Evolutionary conservation across 1,140 invertebrate genomes (phyloP), one percentile per base, ranked within the genome.

Genomic region (Drosophila quadrilineata): DNA sequence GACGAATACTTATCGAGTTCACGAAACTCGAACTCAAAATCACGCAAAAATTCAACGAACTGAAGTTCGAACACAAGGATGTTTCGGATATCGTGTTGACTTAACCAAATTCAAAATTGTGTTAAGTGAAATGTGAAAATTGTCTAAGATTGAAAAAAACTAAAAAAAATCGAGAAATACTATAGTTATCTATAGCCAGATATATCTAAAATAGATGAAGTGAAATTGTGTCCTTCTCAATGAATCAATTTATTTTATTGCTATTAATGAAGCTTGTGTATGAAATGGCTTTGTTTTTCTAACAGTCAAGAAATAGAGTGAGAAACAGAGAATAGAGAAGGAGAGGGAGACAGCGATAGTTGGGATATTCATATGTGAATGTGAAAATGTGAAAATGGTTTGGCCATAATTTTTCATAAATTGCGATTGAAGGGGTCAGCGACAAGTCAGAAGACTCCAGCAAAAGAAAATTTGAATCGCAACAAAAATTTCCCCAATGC

Each of bases 261-360:
- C 19, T 49, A 19, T 52, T 41, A 70, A 49, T 70, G 66, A 65
- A 65, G 70, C 53, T 72, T 58, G 48, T 33, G 22, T 8, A 31
- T 48, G 40, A 70, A 72, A 59, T 70, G 64, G 69, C 29, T 68
- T 71, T 71, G 69, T 71, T 71, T 71, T 68, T 48, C 57, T 46
- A 14, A 12, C 21, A 40, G n/a, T 21, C 48, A 22, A 24, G 31
- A 33, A 46, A n/a, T n/a, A n/a, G n/a, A n/a, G n/a, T n/a, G n/a
- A n/a, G n/a, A n/a, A n/a, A n/a, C n/a, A n/a, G n/a, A n/a, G n/a
- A n/a, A n/a, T n/a, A n/a, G n/a, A n/a, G n/a, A n/a, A n/a, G n/a
- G n/a, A n/a, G n/a, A n/a, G n/a, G n/a, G n/a, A n/a, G n/a, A n/a
- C n/a, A n/a, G n/a, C n/a, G n/a, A n/a, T n/a, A n/a, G n/a, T n/a